A percentile compares a stretch with the other conserved stretches of the same genome.
Evolutionary conservation across 2,888 invertebrate species (phyloP).

Genomic region (Formica aserva): DNA sequence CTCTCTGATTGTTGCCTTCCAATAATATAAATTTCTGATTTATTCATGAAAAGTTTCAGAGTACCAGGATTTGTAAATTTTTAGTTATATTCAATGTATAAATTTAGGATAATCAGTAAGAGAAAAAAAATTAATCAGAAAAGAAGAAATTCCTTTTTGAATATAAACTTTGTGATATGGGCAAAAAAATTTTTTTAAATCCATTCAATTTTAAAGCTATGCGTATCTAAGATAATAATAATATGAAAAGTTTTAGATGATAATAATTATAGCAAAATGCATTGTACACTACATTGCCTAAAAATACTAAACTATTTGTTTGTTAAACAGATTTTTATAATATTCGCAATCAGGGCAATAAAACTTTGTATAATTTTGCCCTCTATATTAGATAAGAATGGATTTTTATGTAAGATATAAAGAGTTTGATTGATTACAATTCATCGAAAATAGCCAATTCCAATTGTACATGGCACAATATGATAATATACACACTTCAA

Average conservation of each 20-base stretch:
- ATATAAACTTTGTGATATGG: not conserved
- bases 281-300: slow-evolving; percentile 5
- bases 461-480: slow-evolving; percentile 47
- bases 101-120: not conserved
- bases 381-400: not conserved
- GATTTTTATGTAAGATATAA: slow-evolving; percentile 2
- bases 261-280: not conserved
- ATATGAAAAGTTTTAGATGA: slow-evolving; percentile 20
- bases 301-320: not conserved
- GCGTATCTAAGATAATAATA: not conserved
- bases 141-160: not conserved
- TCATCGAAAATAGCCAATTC: slow-evolving; percentile 21
- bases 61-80: slow-evolving; percentile 15
- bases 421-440: slow-evolving; percentile 32
- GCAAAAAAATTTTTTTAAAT: not conserved
- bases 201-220: slow-evolving; percentile 4
- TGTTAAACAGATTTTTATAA: not conserved
- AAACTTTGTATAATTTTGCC: not conserved
- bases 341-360: not conserved
- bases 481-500: slow-evolving; percentile 52
- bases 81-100: not conserved
- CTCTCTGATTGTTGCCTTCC: slow-evolving; percentile 40
- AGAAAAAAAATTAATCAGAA: slow-evolving; percentile 3
- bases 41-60: slow-evolving; percentile 38
- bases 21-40: slow-evolving; percentile 34